Evolutionary conservation across 2,797 vertebrate species (phyloP), one percentile per base, ranked within the genome.

Genomic region (Cyprinella venusta): DNA sequence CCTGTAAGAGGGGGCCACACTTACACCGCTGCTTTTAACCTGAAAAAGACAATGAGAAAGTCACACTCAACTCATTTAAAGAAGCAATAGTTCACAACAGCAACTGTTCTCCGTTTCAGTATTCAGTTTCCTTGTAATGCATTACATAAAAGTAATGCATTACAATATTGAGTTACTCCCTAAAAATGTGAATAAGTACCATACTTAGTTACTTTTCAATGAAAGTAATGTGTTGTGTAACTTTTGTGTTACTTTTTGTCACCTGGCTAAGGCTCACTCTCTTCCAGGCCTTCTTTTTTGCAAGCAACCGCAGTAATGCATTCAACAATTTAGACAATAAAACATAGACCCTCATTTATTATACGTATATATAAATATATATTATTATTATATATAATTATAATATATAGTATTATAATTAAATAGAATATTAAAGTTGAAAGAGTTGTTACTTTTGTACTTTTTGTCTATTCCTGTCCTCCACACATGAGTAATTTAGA

Each of bases 1-100:
- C 77, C 97, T 97, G 92, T 99, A 99, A 1, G 97, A 97, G 0
- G 95, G 96, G 8, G 93, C 74, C 5, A 80, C 21, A 70, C 50
- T 82, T 52, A 86, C 59, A 52, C 81, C 61, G 38, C 69, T 67
- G 26, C 65, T 76, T 86, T 87, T 89, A 74, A 30, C 61, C 85
- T 87, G 54, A 26, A 42, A 75, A 9, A 59, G 13, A 84, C 30
- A 84, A 59, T 67, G 21, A 30, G 9, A 65, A 45, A 26, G 21
- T n/a, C n/a, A 69, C 40, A 16, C 36, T 12, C 18, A 50, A 21
- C 5, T 50, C 9, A 48, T 7, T 24, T 45, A 42, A 6, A 12
- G 9, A 9, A 38, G 8, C 9, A 15, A 61, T 1, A 26, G 3
- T 8, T 65, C 13, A 2, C 24, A 61, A 26, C 30, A 65, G 19